Conservation (phyloP, 2,113 vertebrate genomes). For the Cryptotis parvus region DNA sequence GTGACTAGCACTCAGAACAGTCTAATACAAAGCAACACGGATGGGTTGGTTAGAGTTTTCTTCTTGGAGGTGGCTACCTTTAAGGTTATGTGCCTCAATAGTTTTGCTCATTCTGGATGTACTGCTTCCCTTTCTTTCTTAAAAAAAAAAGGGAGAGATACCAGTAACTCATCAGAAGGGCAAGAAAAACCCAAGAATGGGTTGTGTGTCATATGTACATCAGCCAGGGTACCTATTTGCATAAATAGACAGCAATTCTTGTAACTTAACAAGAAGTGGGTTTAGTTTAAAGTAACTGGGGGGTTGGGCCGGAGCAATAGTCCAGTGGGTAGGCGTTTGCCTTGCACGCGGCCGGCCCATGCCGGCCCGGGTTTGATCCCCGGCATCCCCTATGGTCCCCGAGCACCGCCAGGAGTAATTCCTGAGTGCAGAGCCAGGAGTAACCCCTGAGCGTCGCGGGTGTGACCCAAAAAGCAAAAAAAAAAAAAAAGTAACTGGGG, state of each 20-base stretch:
- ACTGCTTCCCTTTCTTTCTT: background rate
- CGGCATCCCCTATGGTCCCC: too few species aligned
- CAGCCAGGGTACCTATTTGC: background rate
- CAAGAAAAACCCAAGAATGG: background rate
- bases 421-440: too few species aligned
- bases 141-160: background rate
- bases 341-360: too few species aligned
- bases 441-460: too few species aligned
- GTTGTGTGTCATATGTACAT: background rate
- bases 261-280: background rate
- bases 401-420: too few species aligned
- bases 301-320: too few species aligned
- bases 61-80: background rate
- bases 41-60: background rate
- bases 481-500: too few species aligned
- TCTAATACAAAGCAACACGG: background rate
- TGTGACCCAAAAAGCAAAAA: too few species aligned
- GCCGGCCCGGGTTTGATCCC: too few species aligned
- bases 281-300: background rate
- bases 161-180: too few species aligned
- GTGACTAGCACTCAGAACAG: background rate
- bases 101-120: background rate
- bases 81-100: background rate
- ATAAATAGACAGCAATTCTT: background rate
- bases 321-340: too few species aligned